phyloP scores from a whole-genome alignment of 2,113 vertebrate genomes.

The Brachyistius frenatus region DNA sequence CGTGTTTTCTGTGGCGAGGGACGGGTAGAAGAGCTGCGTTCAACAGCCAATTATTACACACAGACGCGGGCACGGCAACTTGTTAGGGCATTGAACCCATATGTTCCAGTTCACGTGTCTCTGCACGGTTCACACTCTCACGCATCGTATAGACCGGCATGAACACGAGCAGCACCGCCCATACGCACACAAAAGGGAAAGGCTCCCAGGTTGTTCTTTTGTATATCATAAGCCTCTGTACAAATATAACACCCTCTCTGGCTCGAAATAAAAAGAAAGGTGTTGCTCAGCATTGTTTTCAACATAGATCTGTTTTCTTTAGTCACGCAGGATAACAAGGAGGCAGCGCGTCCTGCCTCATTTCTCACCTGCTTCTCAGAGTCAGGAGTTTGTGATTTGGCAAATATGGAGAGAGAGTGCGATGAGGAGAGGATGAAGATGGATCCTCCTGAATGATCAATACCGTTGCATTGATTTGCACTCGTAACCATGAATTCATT shows the following conservation, averaged over 20 bases:
- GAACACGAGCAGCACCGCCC: background rate
- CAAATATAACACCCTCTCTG: too few species aligned
- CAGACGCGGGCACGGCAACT: conserved; percentile 30
- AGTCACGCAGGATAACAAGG: background rate
- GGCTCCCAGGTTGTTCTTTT: too few species aligned
- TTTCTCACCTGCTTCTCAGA: background rate
- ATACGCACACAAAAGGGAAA: too few species aligned
- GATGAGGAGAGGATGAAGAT: background rate
- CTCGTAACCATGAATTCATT: conserved; percentile 9
- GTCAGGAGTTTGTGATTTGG: background rate
- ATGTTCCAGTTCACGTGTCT: conserved; percentile 42
- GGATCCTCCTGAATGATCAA: conserved; percentile 10
- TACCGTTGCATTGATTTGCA: conserved; percentile 19
- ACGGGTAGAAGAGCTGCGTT: conserved; percentile 16
- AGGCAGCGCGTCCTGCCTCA: background rate
- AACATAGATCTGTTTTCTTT: background rate
- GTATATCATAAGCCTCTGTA: too few species aligned
- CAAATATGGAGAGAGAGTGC: background rate
- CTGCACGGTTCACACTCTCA: conserved; percentile 10
- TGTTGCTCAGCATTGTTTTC: background rate
- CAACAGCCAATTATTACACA: conserved; percentile 47
- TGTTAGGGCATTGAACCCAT: conserved; percentile 27
- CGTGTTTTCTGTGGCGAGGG: background rate
- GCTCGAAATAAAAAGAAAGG: too few species aligned
- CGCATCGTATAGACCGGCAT: background rate